Base-by-base conservation (phyloP, 2,797 vertebrate species). In the Anolis apletophallus region DNA sequence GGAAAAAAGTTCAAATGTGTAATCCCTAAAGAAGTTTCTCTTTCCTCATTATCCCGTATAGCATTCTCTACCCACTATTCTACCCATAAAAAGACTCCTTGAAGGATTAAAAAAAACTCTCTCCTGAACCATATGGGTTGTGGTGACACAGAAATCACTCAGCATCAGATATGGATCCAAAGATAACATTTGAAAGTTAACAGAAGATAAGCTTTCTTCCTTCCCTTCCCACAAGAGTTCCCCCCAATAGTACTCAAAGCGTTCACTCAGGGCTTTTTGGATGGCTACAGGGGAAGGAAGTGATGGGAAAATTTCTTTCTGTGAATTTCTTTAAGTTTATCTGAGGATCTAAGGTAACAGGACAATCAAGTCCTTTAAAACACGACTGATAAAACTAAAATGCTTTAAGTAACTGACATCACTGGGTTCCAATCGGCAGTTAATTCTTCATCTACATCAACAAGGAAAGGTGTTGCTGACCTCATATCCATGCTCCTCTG, bases 401-500 rank as follows among this genome's bases (percentile, higher is more conserved):
- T 40, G 16, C 16, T 55, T 50, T 83, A 74, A 64, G 11, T 46
- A 36, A 26, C 36, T 85, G 34, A 69, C 16, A 81, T 32, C 50
- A 3, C 34, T 74, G 54, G 6, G 75, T 81, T 81, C 71, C 59
- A 36, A 67, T 13, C 23, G 6, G 5, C 23, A 80, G 71, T 34
- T 82, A 64, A 73, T 59, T 71, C 59, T 32, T 55, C 2, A 1
- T 57, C 32, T 32, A 14, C 34, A 5, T 0, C 68, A 67, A 29
- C 55, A 88, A 3, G 59, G 36, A 1, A 1, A 61, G 32, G 23
- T 17, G 29, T 6, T 54, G 83, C 97, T 95, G 77, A 99, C 99
- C 98, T 99, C 98, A 8, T 98, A 98, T 95, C 97, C 97, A 91
- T 98, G 98, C 78, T 99, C 98, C 29, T 99, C 98, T 0, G 97